Evolutionary conservation across 2,888 invertebrate genomes (phyloP).

Genomic region (Camponotus fellah): DNA sequence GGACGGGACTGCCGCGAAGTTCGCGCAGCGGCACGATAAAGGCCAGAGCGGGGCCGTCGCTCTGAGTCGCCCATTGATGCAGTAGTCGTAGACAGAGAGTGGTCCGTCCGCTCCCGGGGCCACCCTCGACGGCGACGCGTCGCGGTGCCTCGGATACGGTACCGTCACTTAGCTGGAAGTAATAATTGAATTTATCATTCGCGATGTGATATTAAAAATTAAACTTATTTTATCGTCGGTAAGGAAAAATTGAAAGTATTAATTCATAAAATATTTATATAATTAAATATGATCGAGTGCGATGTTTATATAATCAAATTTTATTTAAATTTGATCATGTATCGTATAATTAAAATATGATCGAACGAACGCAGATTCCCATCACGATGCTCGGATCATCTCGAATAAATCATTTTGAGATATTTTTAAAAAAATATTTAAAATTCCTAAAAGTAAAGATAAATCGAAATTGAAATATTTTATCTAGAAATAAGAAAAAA

Average conservation of each 20-base stretch:
- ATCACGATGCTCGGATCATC: neutral
- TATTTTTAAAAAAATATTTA: neutral
- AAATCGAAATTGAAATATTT: neutral
- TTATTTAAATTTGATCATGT: too few relatives aligned
- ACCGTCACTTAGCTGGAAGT: conserved; percentile 86
- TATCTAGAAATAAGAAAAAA: neutral
- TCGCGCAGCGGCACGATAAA: conserved; percentile 87
- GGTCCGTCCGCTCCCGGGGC: conserved; percentile 87
- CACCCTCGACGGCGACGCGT: conserved; percentile 87
- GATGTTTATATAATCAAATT: too few relatives aligned
- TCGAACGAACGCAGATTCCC: neutral
- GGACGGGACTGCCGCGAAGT: conserved; percentile 85
- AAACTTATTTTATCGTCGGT: neutral
- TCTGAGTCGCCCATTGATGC: conserved; percentile 87
- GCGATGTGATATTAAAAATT: neutral
- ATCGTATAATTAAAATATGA: neutral
- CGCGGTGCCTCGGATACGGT: conserved; percentile 86
- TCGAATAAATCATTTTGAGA: neutral
- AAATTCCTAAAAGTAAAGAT: neutral
- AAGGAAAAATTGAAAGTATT: neutral
- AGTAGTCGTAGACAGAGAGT: conserved; percentile 87
- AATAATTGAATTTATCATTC: neutral
- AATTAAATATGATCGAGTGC: too few relatives aligned
- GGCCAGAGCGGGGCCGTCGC: conserved; percentile 86
- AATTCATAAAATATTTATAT: too few relatives aligned